These are phyloP conservation scores for Drosophila helvetica DNA, from an alignment of 2,888 invertebrate species.

Conservation along the genomic window DNA sequence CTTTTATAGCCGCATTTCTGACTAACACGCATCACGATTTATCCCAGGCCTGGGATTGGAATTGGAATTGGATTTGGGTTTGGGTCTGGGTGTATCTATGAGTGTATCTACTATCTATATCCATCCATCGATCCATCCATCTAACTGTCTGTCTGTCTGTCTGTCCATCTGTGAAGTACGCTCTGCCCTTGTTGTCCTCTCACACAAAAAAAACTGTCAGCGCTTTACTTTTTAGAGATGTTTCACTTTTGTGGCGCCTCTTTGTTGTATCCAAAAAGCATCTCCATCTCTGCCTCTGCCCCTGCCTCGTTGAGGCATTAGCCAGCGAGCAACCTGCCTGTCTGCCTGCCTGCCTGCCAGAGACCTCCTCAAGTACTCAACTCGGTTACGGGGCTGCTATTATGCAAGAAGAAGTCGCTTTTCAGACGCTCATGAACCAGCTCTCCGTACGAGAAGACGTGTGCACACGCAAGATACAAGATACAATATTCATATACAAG, in stretches of 20 bases:
- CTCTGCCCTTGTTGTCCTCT: constrained; percentile 55
- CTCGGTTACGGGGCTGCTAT: constrained; percentile 52
- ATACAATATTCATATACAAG: constrained; percentile 21
- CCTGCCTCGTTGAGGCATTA: constrained; percentile 59
- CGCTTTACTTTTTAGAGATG: constrained; percentile 30
- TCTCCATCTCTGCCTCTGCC: constrained; percentile 47
- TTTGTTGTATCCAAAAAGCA: constrained; percentile 47
- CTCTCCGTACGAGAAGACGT: constrained; percentile 70
- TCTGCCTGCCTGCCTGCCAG: constrained; percentile 14
- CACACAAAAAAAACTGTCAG: constrained; percentile 65
- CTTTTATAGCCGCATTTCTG: constrained; percentile 68
- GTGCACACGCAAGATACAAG: constrained; percentile 56
- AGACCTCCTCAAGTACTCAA: constrained; percentile 67
- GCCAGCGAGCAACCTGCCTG: constrained; percentile 64
- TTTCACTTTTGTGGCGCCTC: constrained; percentile 68
- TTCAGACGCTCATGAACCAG: constrained; percentile 57
- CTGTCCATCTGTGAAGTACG: constrained; percentile 23
- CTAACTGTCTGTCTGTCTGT: constrained; percentile 2
- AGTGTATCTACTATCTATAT: background rate
- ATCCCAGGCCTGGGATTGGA: constrained; percentile 33
- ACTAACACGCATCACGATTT: constrained; percentile 72
- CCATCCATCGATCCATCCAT: constrained; percentile 16
- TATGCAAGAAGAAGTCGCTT: constrained; percentile 76
- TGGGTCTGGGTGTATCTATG: constrained; percentile 38
- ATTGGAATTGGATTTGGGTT: background rate